phyloP scores from a whole-genome alignment of 37 sponge, comb jelly and placozoan genomes.

The Corticium candelabrum region DNA sequence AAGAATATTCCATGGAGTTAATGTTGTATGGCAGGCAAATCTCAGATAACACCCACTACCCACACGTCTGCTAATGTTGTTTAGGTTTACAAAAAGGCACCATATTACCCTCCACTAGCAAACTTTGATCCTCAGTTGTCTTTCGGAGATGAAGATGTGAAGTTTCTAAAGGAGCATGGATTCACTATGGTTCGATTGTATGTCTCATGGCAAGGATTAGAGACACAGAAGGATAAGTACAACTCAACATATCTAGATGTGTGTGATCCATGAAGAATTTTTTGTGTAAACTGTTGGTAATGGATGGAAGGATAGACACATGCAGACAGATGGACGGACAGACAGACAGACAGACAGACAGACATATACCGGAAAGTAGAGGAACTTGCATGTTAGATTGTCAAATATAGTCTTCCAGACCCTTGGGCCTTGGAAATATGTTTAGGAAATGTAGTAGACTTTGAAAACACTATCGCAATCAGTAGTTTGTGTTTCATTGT shows the following conservation, averaged over 20 bases:
- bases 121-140: conserved; percentile 47
- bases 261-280: too few species aligned
- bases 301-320: too few species aligned
- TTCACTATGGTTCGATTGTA: conserved; percentile 55
- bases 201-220: conserved; percentile 70
- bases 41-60: not conserved
- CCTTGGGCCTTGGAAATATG: too few species aligned
- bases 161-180: conserved; percentile 42
- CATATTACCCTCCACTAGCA: conserved; percentile 38
- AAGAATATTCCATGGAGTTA: conserved; percentile 53
- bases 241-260: conserved; percentile 61
- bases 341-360: too few species aligned
- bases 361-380: too few species aligned
- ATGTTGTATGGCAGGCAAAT: conserved; percentile 35
- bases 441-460: too few species aligned
- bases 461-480: too few species aligned
- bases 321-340: too few species aligned
- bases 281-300: too few species aligned
- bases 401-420: too few species aligned
- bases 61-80: not conserved
- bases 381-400: too few species aligned
- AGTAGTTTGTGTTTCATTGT: too few species aligned
- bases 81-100: conserved; percentile 61
- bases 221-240: conserved; percentile 44
- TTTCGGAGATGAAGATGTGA: conserved; percentile 31